Evolutionary conservation across 2,797 vertebrate genomes (phyloP).

Genomic region (Carapus acus): DNA sequence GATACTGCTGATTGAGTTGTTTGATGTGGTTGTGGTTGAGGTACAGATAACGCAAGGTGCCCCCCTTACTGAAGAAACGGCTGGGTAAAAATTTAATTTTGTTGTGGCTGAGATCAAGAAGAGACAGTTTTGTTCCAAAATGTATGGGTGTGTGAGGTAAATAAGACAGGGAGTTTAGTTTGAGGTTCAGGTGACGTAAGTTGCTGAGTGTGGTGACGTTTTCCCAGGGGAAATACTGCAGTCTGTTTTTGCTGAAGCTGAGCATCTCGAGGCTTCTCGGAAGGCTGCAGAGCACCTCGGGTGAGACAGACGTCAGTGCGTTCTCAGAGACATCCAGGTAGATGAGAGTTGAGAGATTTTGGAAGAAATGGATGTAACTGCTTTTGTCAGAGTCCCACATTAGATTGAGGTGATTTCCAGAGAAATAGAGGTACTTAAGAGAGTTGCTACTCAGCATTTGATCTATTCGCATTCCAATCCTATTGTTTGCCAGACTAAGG

Average conservation of each 20-base stretch:
- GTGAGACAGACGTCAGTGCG: conserved; percentile 52
- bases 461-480: conserved; percentile 70
- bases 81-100: conserved; percentile 62
- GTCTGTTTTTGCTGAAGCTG: conserved; percentile 59
- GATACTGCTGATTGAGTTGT: conserved; percentile 54
- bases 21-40: conserved; percentile 72
- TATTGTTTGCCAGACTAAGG: conserved; percentile 74
- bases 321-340: conserved; percentile 76
- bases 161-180: conserved; percentile 59
- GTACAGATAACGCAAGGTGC: conserved; percentile 56
- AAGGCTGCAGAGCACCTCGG: conserved; percentile 59
- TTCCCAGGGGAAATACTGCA: conserved; percentile 72
- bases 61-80: conserved; percentile 64
- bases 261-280: conserved; percentile 63
- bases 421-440: conserved; percentile 70
- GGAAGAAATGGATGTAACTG: conserved; percentile 70
- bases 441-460: conserved; percentile 62
- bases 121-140: conserved; percentile 56
- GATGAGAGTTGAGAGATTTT: conserved; percentile 65
- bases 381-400: conserved; percentile 74
- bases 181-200: conserved; percentile 70
- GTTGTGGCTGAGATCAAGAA: conserved; percentile 78
- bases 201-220: conserved; percentile 62
- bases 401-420: conserved; percentile 68
- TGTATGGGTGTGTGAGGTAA: conserved; percentile 47